Base-by-base conservation (phyloP, 1,140 invertebrate genomes). In the Drosophila hydei region DNA sequence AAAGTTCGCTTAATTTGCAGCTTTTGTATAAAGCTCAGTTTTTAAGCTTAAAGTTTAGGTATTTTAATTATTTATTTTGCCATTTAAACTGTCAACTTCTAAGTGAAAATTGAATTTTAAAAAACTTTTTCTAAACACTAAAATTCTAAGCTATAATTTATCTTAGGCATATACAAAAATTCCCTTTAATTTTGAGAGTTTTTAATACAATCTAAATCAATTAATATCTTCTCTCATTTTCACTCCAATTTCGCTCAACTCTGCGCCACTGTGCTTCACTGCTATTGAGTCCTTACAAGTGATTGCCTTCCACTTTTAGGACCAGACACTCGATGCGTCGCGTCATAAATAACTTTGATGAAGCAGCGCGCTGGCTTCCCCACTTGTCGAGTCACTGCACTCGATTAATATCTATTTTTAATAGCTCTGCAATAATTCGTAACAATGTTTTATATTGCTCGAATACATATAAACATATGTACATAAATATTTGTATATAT, bases 321-420 rank as follows among this genome's bases (percentile, higher is more conserved):
- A 3, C n/a, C 42, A 21, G 58, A 21, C 43, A 19, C 23, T 36
- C 16, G 21, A 18, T 19, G 14, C 16, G 45, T 23, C 48, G 23
- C 19, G 64, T 52, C 45, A 65, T 77, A 62, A 71, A 83, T 73
- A 73, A 61, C 79, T 38, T 58, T 42, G n/a, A 33, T 33, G 30
- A n/a, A 40, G 21, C 54, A 18, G 25, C 18, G 9, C 27, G n/a
- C 51, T 47, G 43, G 43, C 59, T 27, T 27, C 33, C 11, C 33
- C 63, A 55, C 70, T 69, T 68, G 43, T 58, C 51, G 58, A 70
- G 78, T 78, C 83, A 81, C 59, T 72, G 83, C 79, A 72, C 75
- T 30, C 83, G 62, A 50, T 69, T 74, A 64, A 65, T 60, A 60
- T 33, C 58, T 58, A 68, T 75, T 75, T 77, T 75, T 55, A 63